phyloP scores from a whole-genome alignment of 2,888 invertebrate genomes.

The Phytoseiulus persimilis region DNA sequence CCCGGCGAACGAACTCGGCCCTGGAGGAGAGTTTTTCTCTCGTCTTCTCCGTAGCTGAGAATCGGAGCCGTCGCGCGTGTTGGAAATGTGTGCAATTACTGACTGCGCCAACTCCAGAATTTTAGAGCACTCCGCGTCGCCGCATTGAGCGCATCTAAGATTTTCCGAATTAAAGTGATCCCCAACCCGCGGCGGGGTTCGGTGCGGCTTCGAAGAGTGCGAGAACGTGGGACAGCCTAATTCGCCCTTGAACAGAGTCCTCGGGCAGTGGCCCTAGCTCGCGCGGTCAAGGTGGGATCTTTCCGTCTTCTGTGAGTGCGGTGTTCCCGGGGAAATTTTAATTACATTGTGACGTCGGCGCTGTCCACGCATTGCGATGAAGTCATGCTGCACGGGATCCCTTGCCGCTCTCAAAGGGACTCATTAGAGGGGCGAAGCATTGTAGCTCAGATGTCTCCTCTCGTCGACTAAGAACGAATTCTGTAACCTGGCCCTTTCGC shows the following conservation, averaged over 20 bases:
- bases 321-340: background rate
- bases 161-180: background rate
- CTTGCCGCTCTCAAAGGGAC: background rate
- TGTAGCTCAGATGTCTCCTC: background rate
- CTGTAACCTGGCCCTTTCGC: no score
- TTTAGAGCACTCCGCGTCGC: no score
- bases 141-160: background rate
- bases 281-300: background rate
- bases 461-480: no score
- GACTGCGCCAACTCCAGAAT: no score
- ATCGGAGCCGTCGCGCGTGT: no score
- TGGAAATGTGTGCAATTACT: no score
- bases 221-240: background rate
- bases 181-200: background rate
- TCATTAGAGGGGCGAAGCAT: background rate
- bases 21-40: no score
- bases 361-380: background rate
- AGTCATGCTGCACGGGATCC: background rate
- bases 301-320: background rate
- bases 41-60: no score
- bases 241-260: background rate
- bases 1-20: no score
- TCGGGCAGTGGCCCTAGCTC: no score
- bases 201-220: background rate
- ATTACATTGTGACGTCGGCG: background rate